Evolutionary conservation across 2,888 invertebrate genomes (phyloP), one percentile per base, ranked within the genome.

Genomic region (Ennomos quercinarius): DNA sequence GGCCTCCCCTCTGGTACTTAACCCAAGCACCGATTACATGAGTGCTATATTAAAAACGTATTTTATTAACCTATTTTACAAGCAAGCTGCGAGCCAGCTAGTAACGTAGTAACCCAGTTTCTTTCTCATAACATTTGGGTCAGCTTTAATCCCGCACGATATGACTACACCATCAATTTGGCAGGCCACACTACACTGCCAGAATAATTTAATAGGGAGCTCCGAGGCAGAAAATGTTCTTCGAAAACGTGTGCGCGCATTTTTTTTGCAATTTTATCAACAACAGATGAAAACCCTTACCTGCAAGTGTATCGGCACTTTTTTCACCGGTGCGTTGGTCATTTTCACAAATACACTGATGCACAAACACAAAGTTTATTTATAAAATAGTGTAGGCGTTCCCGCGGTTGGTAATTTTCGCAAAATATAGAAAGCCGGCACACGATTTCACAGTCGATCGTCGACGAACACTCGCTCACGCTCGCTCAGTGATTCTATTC

Each of bases 261-360:
- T 69, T 71, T 73, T 72, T 65, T 65, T 53, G 73, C 71, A 60
- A 67, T 72, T 72, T 74, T 57, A 63, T 38, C 80, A 84, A 84
- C 84, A 88, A 88, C 87, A 88, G 85, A 84, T 88, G 81, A 58
- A 43, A 39, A 67, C 62, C 43, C 93, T 95, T 90, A 98, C 96
- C 95, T 98, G 97, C 81, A 97, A 94, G 91, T 98, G 98, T 84
- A 98, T 98, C 61, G 98, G 98, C 63, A 98, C 98, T 93, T 98
- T 98, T 91, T 98, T 98, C 72, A 98, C 97, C 68, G 97, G 97
- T 70, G 97, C 97, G 83, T 76, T 87, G 64, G 80, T 75, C 95
- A 95, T 96, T 84, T 88, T 91, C 71, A 78, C 78, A 64, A 81
- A 78, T 77, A 73, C 83, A 89, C 86, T 45, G 77, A 74, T 76